phyloP scores from a whole-genome alignment of 2,888 invertebrate species.

The Nemotelus pantherinus region DNA sequence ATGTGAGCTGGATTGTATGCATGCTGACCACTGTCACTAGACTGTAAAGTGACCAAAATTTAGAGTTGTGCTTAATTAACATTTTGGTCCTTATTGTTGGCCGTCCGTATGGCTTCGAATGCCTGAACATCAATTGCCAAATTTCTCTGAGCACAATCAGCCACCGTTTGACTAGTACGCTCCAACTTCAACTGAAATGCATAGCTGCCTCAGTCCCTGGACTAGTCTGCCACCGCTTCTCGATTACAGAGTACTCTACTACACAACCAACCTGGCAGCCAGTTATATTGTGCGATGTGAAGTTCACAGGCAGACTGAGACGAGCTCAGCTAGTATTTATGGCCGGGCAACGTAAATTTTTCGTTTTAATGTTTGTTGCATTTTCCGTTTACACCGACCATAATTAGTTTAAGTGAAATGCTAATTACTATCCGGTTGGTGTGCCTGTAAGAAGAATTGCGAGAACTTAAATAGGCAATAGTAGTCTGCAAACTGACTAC shows the following conservation, averaged over 20 bases:
- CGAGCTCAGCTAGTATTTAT: conserved; percentile 28
- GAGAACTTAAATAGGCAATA: conserved; percentile 47
- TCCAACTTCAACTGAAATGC: background rate
- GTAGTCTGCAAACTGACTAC: conserved; percentile 29
- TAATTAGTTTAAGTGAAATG: conserved; percentile 51
- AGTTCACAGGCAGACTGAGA: background rate
- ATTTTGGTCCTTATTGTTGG: background rate
- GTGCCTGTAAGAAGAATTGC: conserved; percentile 49
- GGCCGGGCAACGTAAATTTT: conserved; percentile 36
- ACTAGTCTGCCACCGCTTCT: background rate
- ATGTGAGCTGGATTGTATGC: too few species aligned
- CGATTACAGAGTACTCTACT: conserved; percentile 4
- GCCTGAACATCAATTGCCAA: conserved; percentile 24
- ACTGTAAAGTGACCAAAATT: conserved; percentile 44
- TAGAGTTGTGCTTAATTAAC: conserved; percentile 44
- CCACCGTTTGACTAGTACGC: background rate
- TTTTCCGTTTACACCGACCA: conserved; percentile 30
- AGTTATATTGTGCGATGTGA: background rate
- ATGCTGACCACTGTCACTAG: conserved; percentile 40
- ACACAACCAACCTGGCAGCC: background rate
- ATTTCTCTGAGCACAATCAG: background rate
- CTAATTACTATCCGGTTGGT: conserved; percentile 46
- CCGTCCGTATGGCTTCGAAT: background rate
- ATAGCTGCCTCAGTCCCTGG: background rate
- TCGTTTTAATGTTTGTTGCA: conserved; percentile 41